Evolutionary conservation across 35 echinoderm and acorn worm genomes (phyloP), one percentile per base, ranked within the genome.

Genomic region (Anneissia japonica): DNA sequence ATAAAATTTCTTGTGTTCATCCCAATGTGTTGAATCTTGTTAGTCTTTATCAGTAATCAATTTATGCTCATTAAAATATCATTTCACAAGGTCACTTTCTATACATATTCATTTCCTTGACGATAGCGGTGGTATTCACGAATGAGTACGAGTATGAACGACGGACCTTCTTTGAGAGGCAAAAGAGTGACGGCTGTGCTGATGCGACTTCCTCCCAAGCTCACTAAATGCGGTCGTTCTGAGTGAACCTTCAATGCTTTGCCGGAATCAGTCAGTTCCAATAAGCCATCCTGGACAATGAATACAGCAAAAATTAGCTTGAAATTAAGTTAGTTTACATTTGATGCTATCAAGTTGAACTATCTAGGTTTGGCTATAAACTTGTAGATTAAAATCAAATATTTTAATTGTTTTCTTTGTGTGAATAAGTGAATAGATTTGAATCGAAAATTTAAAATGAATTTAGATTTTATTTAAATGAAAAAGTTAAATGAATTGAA

Each of bases 161-260:
- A 39, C 55, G 83, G 31, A 99, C 96, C 96, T 99, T 99, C 91
- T 39, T 86, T 89, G 34, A 99, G 40, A 9, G 96, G 96, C 36
- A 94, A 77, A 74, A 99, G 76, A 2, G 96, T 99, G 4, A 99
- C 88, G 0, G 96, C 96, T 35, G 96, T 99, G 55, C 96, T 99
- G 74, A 94, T 84, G 4, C 96, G 92, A 75, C 96, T 93, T 32
- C 96, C 96, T 46, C 96, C 96, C 16, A 99, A 87, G 81, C 96
- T 99, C 23, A 99, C 96, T 77, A 99, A 51, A 76, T 99, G 96
- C 79, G 96, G 96, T 82, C 91, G 89, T 89, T 99, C 96, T 79
- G 91, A 93, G 83, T 99, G 96, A 35, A 99, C 96, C 46, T 93
- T 93, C 35, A 99, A 80, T 0, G 96, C 96, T 28, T 93, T 93